A percentile compares a stretch with the other conserved stretches of the same genome.
phyloP scores from a whole-genome alignment of 2,888 invertebrate genomes.

The Cataglyphis cursor region DNA sequence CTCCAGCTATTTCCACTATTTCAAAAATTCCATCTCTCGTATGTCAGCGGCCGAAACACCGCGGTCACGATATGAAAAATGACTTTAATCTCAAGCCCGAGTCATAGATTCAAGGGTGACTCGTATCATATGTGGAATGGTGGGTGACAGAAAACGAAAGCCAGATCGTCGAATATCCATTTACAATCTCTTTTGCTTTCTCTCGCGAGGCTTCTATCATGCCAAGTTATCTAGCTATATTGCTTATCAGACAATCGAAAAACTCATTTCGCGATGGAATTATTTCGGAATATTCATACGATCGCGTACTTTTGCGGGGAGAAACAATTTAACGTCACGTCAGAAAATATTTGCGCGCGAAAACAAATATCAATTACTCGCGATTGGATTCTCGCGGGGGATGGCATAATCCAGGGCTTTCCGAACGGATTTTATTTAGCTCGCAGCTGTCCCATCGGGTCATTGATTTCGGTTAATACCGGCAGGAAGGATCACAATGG shows the following conservation, averaged over 20 bases:
- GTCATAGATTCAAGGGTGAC: slow-evolving; percentile 66
- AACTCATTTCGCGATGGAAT: slow-evolving; percentile 19
- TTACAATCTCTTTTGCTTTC: slow-evolving; percentile 46
- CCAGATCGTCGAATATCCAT: slow-evolving; percentile 41
- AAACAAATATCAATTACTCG: slow-evolving; percentile 61
- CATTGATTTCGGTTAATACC: slow-evolving; percentile 78
- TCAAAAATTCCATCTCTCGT: slow-evolving; percentile 59
- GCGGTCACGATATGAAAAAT: slow-evolving; percentile 71
- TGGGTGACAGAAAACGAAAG: slow-evolving; percentile 49
- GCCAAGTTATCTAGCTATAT: slow-evolving; percentile 31
- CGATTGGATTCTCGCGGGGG: slow-evolving; percentile 46
- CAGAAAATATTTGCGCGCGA: slow-evolving; percentile 36
- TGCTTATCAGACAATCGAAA: slow-evolving; percentile 24
- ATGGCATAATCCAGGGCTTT: slow-evolving; percentile 56
- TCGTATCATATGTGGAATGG: slow-evolving; percentile 65
- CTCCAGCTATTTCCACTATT: slow-evolving; percentile 12
- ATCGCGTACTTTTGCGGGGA: neutral
- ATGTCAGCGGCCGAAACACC: slow-evolving; percentile 68
- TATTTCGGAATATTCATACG: slow-evolving; percentile 10
- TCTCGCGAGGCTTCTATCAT: slow-evolving; percentile 8
- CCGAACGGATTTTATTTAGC: slow-evolving; percentile 67
- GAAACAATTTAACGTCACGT: slow-evolving; percentile 18
- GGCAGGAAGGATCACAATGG: slow-evolving; percentile 74
- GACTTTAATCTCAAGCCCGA: slow-evolving; percentile 73
- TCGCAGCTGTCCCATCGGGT: slow-evolving; percentile 77